Conservation (phyloP, 1,140 invertebrate genomes). For the Ostrea edulis region DNA sequence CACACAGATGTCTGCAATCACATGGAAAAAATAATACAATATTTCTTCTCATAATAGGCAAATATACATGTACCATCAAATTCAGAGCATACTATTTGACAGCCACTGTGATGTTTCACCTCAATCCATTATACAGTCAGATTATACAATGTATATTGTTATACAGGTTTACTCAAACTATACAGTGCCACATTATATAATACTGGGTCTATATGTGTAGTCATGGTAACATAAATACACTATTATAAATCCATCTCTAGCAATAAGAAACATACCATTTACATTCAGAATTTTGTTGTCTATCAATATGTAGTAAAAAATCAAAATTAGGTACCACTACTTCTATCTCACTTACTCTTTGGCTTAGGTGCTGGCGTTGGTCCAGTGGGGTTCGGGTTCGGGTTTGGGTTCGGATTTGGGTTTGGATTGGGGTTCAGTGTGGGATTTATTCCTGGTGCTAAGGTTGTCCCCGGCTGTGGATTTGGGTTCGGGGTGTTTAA, state of each 20-base stretch:
- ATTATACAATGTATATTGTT: too few species aligned
- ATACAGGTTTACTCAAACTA: too few species aligned
- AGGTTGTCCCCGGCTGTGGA: background rate
- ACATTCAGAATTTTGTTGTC: too few species aligned
- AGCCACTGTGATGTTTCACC: too few species aligned
- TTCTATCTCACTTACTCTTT: conserved; percentile 47
- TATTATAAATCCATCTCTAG: too few species aligned
- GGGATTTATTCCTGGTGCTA: conserved; percentile 36
- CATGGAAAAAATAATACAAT: background rate
- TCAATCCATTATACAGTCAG: too few species aligned
- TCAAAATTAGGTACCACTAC: background rate
- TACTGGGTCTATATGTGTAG: too few species aligned
- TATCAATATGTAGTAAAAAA: background rate
- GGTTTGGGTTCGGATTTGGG: conserved; percentile 29
- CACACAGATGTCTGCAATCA: conserved; percentile 57
- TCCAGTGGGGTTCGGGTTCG: conserved; percentile 6
- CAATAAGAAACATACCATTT: too few species aligned
- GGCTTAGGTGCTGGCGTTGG: conserved; percentile 50
- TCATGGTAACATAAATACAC: too few species aligned
- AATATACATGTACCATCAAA: background rate
- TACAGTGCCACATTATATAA: too few species aligned
- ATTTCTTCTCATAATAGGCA: background rate
- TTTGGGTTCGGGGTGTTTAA: background rate
- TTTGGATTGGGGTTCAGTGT: conserved; percentile 40
- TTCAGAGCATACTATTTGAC: too few species aligned